Base-by-base conservation (phyloP, 2,797 vertebrate genomes). In the Gymnodraco acuticeps region DNA sequence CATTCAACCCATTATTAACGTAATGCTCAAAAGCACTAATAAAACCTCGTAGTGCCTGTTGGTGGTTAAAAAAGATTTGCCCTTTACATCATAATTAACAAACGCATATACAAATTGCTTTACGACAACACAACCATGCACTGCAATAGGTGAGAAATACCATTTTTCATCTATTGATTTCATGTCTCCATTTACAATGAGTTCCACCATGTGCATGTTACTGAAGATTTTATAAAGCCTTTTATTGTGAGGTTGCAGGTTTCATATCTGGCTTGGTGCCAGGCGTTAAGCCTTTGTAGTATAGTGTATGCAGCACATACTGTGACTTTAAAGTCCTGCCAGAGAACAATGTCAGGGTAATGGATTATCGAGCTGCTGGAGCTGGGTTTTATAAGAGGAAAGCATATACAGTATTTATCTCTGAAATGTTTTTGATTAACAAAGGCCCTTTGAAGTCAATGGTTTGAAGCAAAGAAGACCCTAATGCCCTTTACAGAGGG, bases 361-460 rank as follows among this genome's bases (percentile, higher is more conserved):
- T 75, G 66, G 70, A 71, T 89, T 87, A 81, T 63, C 76, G 69
- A 78, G 69, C 59, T 84, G 59, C 66, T 45, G 55, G 69, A 70
- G 78, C n/a, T n/a, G 55, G 60, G 48, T 64, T 84, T 77, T 74
- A 70, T 47, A 76, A 71, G 71, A 59, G 54, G 20, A 52, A 78
- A 79, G 59, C 75, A 81, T 75, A 80, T 81, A 67, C 64, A 82
- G 67, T 73, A 82, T 89, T 78, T 87, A 87, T 75, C 65, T 78
- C 56, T 82, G 68, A 87, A 80, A 86, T 85, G 78, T 54, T 87
- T 87, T 86, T 88, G 81, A 91, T 90, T 86, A 90, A 75, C 75
- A 85, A 27, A 76, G 41, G 53, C 17, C 56, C 77, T 89, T 90
- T 92, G 88, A 88, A 90, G 89, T 90, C 82, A 81, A 31, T 82